Percentiles rank a stretch among this genome's conserved stretches.
Evolutionary conservation across 1,140 invertebrate species (phyloP).

Genomic region (Cataglyphis hispanica): DNA sequence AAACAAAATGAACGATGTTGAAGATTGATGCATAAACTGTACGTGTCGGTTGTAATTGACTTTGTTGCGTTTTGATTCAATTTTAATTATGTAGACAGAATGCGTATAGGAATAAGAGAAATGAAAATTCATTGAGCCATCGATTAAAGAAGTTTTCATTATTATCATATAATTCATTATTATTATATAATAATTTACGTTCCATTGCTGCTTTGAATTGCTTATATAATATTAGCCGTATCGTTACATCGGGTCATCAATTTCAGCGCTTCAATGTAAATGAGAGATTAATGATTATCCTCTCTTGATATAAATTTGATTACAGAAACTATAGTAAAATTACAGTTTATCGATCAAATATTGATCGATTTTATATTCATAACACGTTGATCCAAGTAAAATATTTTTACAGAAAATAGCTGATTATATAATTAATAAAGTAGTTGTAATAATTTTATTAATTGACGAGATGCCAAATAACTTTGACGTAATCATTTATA

Average conservation of each 20-base stretch:
- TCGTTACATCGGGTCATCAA: conserved; percentile 29
- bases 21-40: conserved; percentile 36
- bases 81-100: conserved; percentile 20
- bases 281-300: conserved; percentile 29
- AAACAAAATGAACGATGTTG: conserved; percentile 27
- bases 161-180: no score
- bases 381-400: conserved; percentile 2
- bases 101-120: conserved; percentile 41
- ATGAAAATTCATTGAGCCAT: conserved; percentile 42
- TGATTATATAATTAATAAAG: conserved; percentile 8
- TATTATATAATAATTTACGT: conserved; percentile 11
- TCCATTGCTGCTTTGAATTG: conserved; percentile 48
- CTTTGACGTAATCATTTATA: neutral
- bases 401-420: conserved; percentile 8
- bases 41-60: conserved; percentile 24
- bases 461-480: neutral
- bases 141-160: conserved; percentile 30
- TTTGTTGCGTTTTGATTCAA: conserved; percentile 21
- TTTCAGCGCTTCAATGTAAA: conserved; percentile 39
- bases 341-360: conserved; percentile 12
- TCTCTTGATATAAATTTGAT: neutral
- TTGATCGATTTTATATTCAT: conserved; percentile 21
- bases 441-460: neutral
- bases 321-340: neutral
- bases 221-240: conserved; percentile 31